Evolutionary conservation across 2,797 vertebrate genomes (phyloP).

Genomic region (Clarias platycephalus): DNA sequence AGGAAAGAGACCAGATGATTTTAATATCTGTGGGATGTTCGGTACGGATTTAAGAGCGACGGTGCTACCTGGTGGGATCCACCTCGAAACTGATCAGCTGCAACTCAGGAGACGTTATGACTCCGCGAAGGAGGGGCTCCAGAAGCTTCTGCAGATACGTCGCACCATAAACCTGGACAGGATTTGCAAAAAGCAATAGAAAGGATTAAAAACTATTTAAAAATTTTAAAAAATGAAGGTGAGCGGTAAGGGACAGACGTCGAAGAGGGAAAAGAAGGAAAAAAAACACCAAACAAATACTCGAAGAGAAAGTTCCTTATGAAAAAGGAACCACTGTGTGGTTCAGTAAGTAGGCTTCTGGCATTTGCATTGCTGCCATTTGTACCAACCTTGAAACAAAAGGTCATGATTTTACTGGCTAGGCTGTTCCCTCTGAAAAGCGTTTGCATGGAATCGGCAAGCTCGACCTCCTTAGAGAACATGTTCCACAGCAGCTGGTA

Average conservation of each 20-base stretch:
- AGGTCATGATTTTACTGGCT: conserved; percentile 99
- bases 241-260: neutral
- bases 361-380: neutral
- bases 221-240: too few relatives aligned
- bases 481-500: conserved; percentile 98
- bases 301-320: neutral
- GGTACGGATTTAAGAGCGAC: neutral
- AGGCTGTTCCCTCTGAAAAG: conserved; percentile 96
- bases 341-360: neutral
- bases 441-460: conserved; percentile 98
- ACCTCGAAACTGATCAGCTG: conserved; percentile 95
- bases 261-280: too few relatives aligned
- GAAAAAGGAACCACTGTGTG: conserved; percentile 3
- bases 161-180: conserved; percentile 88
- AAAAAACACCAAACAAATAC: neutral
- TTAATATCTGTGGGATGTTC: neutral
- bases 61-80: conserved; percentile 88
- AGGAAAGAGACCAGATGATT: neutral
- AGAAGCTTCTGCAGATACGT: conserved; percentile 92
- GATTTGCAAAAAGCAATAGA: neutral
- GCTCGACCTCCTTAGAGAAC: conserved; percentile 97
- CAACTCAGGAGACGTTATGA: conserved; percentile 89
- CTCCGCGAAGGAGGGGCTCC: conserved; percentile 88
- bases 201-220: too few relatives aligned
- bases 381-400: conserved; percentile 91